A percentile compares a stretch with the other conserved stretches of the same genome.
Conservation (phyloP, 1,140 invertebrate genomes). For the Papilio glaucus region DNA sequence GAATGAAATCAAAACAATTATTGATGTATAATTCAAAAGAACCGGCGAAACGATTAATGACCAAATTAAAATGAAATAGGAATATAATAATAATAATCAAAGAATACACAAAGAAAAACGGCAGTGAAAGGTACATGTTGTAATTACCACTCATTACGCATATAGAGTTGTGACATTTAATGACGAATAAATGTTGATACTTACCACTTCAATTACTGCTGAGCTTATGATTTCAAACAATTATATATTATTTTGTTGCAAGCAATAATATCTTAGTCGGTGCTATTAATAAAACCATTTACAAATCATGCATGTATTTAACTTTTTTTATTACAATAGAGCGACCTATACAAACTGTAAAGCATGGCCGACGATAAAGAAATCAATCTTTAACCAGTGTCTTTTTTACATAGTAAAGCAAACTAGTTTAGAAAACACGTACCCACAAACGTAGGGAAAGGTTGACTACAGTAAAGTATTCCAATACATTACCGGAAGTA, state of each 20-base stretch:
- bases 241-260: neutral
- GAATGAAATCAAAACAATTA: too few relatives aligned
- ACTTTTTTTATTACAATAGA: neutral
- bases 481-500: too few relatives aligned
- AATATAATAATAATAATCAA: neutral
- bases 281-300: neutral
- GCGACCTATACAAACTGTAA: too few relatives aligned
- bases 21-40: too few relatives aligned
- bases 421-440: too few relatives aligned
- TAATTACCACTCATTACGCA: neutral
- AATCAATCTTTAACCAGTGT: too few relatives aligned
- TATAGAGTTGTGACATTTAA: conserved; percentile 24
- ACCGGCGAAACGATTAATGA: neutral
- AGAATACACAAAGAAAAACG: neutral
- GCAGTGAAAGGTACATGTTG: conserved; percentile 1
- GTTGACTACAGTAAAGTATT: too few relatives aligned
- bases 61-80: neutral
- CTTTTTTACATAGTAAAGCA: too few relatives aligned
- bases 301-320: neutral
- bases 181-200: conserved; percentile 31
- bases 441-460: too few relatives aligned
- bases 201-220: neutral
- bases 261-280: neutral
- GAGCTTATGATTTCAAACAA: neutral
- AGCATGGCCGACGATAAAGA: too few relatives aligned